Conservation (phyloP, 2,113 vertebrate genomes). For the Cettia cetti region DNA sequence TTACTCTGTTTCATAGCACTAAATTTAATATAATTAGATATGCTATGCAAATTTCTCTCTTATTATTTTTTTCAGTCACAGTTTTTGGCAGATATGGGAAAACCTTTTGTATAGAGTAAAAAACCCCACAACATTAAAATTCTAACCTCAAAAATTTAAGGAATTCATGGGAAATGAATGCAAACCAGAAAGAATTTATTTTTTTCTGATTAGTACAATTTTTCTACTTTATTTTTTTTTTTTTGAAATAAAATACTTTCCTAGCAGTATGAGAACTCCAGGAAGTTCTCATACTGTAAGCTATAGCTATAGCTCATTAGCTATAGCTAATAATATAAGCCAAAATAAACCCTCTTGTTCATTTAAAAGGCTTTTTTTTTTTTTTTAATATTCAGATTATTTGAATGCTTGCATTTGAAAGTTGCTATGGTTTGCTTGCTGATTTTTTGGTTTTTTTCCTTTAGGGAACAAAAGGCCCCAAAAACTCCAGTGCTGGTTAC, state of each 20-base stretch:
- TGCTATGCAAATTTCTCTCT: background rate
- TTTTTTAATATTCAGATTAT: background rate
- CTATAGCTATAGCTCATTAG: background rate
- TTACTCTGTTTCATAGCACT: background rate
- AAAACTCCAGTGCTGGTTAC: background rate
- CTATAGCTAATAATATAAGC: background rate
- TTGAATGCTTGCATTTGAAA: background rate
- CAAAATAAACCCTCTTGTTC: background rate
- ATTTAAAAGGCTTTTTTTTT: background rate
- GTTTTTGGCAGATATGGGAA: background rate
- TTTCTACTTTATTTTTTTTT: background rate
- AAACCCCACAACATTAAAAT: background rate
- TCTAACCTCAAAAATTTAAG: background rate
- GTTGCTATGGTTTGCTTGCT: fast-evolving
- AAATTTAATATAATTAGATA: background rate
- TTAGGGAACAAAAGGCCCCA: background rate
- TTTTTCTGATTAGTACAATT: background rate
- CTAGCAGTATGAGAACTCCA: background rate
- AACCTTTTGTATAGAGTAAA: background rate
- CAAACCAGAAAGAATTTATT: background rate
- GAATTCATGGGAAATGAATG: background rate
- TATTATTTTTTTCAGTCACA: background rate
- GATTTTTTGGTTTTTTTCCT: background rate
- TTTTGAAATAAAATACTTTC: background rate
- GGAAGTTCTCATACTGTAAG: too few relatives aligned